These are phyloP conservation scores for Crax fasciolata DNA, from an alignment of 2,797 vertebrate species.

Conservation along the genomic window DNA sequence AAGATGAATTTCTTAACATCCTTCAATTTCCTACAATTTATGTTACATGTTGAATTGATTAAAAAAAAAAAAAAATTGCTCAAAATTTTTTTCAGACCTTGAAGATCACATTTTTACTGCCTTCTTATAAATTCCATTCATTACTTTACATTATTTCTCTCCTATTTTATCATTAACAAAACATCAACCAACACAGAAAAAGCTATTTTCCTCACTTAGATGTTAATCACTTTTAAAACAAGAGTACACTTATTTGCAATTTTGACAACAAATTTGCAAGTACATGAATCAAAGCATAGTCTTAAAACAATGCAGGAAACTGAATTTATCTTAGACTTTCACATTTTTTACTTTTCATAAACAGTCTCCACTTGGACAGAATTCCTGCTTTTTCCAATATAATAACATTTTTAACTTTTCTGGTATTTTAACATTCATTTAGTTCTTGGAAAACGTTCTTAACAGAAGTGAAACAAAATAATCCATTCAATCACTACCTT, in stretches of 20 bases:
- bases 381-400: background rate
- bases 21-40: background rate
- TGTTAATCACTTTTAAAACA: background rate
- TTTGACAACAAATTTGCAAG: background rate
- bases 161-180: background rate
- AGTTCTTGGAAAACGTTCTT: background rate
- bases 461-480: background rate
- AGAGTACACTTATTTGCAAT: background rate
- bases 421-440: background rate
- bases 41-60: background rate
- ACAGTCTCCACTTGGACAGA: background rate
- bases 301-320: background rate
- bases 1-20: background rate
- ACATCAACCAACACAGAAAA: background rate
- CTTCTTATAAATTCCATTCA: background rate
- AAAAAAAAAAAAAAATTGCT: background rate
- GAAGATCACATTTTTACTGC: background rate
- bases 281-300: background rate
- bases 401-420: background rate
- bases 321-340: background rate
- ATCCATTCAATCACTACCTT: slow-evolving; percentile 84
- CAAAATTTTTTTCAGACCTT: background rate
- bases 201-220: background rate
- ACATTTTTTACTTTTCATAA: background rate
- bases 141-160: background rate